A percentile compares a stretch with the other conserved stretches of the same genome.
phyloP scores from a whole-genome alignment of 2,113 vertebrate genomes.

The Myotis davidii region DNA sequence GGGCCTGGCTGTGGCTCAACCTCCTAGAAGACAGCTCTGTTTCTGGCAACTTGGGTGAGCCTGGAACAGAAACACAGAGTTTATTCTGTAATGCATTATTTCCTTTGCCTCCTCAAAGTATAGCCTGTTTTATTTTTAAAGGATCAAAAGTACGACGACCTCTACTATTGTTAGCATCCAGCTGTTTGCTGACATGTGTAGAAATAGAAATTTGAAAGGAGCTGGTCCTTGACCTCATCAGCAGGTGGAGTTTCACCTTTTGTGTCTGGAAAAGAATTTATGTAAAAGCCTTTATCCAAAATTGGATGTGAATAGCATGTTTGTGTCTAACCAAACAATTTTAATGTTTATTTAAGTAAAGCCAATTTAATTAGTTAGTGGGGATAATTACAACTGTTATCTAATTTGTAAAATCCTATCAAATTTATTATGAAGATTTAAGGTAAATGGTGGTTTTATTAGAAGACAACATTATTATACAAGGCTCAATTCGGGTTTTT shows the following conservation, averaged over 20 bases:
- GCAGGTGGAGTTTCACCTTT: slow-evolving; percentile 31
- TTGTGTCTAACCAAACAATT: background rate
- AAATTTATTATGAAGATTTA: background rate
- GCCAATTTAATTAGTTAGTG: slow-evolving; percentile 40
- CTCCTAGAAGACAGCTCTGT: background rate
- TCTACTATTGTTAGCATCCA: slow-evolving; percentile 53
- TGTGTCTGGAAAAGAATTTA: background rate
- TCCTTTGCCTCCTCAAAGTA: slow-evolving; percentile 46
- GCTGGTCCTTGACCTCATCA: slow-evolving; percentile 32
- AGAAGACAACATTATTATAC: background rate
- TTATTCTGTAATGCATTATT: slow-evolving; percentile 5
- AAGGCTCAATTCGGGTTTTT: slow-evolving; percentile 2
- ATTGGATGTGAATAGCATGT: background rate
- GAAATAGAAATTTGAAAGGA: slow-evolving; percentile 59
- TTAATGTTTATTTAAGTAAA: slow-evolving; percentile 45
- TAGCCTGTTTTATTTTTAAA: slow-evolving; percentile 55
- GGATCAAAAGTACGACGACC: slow-evolving; percentile 14
- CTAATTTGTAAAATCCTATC: slow-evolving; percentile 48
- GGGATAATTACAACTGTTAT: background rate
- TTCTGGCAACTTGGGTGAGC: background rate
- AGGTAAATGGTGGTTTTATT: background rate
- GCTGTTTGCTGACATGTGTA: slow-evolving; percentile 55
- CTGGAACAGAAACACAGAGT: background rate
- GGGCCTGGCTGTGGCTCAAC: background rate
- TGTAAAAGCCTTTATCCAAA: background rate